Evolutionary conservation across 2,113 vertebrate species (phyloP).

Genomic region (Alosa alosa): DNA sequence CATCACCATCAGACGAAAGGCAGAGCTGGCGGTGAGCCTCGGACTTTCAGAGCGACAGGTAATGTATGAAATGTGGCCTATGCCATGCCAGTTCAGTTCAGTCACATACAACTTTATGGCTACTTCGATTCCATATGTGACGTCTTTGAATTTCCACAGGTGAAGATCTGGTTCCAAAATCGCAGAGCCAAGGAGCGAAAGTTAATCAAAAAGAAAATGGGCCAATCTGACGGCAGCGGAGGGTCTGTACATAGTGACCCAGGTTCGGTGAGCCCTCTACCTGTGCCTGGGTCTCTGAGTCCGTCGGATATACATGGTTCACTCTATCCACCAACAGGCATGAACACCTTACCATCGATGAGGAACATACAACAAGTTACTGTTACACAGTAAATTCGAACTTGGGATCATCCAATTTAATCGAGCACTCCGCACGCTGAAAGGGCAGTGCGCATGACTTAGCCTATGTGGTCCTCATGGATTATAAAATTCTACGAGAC

Average conservation of each 20-base stretch:
- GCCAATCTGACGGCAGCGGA: slow-evolving; percentile 84
- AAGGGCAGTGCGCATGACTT: slow-evolving; percentile 54
- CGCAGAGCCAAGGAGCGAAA: slow-evolving; percentile 91
- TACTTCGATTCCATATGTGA: not conserved
- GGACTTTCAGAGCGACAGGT: slow-evolving; percentile 97
- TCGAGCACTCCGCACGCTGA: slow-evolving; percentile 73
- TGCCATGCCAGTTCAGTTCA: not conserved
- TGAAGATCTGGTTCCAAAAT: slow-evolving; percentile 97
- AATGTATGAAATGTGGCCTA: slow-evolving; percentile 29
- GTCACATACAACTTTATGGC: not conserved
- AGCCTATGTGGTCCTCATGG: slow-evolving; percentile 39
- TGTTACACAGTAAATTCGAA: slow-evolving; percentile 73
- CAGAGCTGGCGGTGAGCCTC: slow-evolving; percentile 87
- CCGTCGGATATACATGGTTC: slow-evolving; percentile 74
- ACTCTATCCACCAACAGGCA: slow-evolving; percentile 76
- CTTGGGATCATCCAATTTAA: slow-evolving; percentile 58
- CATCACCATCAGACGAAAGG: slow-evolving; percentile 91
- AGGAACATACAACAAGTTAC: slow-evolving; percentile 85
- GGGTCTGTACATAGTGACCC: slow-evolving; percentile 88
- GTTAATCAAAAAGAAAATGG: slow-evolving; percentile 91
- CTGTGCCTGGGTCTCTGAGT: slow-evolving; percentile 76
- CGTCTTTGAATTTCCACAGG: slow-evolving; percentile 62
- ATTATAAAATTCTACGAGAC: slow-evolving; percentile 43
- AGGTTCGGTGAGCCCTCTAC: slow-evolving; percentile 86
- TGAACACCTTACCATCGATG: slow-evolving; percentile 81